Conservation (phyloP, 2,888 invertebrate genomes). For the Barypeithes pellucidus region DNA sequence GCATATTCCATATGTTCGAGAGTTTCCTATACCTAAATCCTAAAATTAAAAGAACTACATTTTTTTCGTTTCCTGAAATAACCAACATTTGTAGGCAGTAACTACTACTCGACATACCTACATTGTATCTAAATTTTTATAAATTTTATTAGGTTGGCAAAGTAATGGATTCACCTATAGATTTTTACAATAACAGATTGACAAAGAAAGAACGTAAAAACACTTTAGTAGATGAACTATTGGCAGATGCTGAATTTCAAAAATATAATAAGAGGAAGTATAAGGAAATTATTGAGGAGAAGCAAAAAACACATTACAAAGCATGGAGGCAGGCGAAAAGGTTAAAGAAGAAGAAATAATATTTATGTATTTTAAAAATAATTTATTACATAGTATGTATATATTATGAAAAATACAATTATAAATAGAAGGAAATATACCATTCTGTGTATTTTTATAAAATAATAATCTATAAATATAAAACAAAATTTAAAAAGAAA, state of each 20-base stretch:
- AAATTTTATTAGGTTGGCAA: slow-evolving; percentile 78
- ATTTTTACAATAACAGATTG: slow-evolving; percentile 88
- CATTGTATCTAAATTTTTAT: slow-evolving; percentile 30
- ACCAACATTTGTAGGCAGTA: too few relatives aligned
- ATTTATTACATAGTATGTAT: too few relatives aligned
- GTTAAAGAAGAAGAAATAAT: slow-evolving; percentile 66
- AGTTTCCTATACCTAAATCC: too few relatives aligned
- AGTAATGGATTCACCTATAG: slow-evolving; percentile 88
- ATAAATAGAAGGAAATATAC: not conserved
- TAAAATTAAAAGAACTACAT: too few relatives aligned
- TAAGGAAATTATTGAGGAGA: slow-evolving; percentile 83
- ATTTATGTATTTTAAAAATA: slow-evolving; percentile 14
- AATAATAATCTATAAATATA: not conserved
- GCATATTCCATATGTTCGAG: too few relatives aligned
- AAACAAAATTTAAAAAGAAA: not conserved
- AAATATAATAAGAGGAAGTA: slow-evolving; percentile 87
- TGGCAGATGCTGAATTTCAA: slow-evolving; percentile 90
- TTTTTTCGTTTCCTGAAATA: too few relatives aligned
- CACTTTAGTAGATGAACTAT: slow-evolving; percentile 93
- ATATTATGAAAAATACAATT: not conserved
- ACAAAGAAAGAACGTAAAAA: slow-evolving; percentile 90
- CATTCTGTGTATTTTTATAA: too few relatives aligned
- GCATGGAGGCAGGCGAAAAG: slow-evolving; percentile 79
- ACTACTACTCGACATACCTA: not conserved
- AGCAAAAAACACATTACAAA: slow-evolving; percentile 80